Evolutionary conservation across 2,888 invertebrate genomes (phyloP).

Genomic region (Carcina quercana): DNA sequence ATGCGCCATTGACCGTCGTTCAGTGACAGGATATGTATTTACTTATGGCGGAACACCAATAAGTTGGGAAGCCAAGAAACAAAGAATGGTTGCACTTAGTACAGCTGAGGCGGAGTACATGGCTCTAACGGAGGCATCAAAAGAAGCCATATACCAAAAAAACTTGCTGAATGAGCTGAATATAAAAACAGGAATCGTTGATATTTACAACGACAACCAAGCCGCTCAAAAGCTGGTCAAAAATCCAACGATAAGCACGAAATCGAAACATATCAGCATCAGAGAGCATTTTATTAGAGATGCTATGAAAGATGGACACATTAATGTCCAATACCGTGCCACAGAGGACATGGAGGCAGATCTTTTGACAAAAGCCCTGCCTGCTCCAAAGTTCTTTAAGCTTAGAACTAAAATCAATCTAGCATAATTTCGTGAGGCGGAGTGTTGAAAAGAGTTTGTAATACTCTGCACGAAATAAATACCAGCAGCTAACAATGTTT

Average conservation of each 20-base stretch:
- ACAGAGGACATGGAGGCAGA: slow-evolving; percentile 3
- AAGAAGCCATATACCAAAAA: slow-evolving; percentile 16
- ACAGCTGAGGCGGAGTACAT: slow-evolving; percentile 20
- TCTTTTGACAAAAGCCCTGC: slow-evolving; percentile 2
- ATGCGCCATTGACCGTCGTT: slow-evolving; percentile 14
- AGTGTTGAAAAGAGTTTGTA: no score
- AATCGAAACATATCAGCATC: slow-evolving; percentile 3
- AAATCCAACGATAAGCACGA: background rate
- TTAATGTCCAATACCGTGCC: background rate
- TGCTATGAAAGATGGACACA: background rate
- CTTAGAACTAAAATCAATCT: no score
- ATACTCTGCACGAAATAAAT: no score
- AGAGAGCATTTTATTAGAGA: slow-evolving; percentile 4
- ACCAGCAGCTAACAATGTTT: no score
- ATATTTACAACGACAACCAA: slow-evolving; percentile 2
- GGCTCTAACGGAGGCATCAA: slow-evolving; percentile 14
- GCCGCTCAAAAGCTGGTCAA: background rate
- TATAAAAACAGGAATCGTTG: background rate
- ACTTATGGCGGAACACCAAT: slow-evolving; percentile 10
- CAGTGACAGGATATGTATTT: slow-evolving; percentile 19
- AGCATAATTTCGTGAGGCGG: no score
- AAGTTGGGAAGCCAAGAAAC: slow-evolving; percentile 19
- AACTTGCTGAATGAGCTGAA: background rate
- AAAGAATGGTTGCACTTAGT: slow-evolving; percentile 18
- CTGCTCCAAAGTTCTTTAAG: background rate